A percentile compares a stretch with the other conserved stretches of the same genome.
Evolutionary conservation across 1,140 invertebrate genomes (phyloP).

Genomic region (Penaeus vannamei): DNA sequence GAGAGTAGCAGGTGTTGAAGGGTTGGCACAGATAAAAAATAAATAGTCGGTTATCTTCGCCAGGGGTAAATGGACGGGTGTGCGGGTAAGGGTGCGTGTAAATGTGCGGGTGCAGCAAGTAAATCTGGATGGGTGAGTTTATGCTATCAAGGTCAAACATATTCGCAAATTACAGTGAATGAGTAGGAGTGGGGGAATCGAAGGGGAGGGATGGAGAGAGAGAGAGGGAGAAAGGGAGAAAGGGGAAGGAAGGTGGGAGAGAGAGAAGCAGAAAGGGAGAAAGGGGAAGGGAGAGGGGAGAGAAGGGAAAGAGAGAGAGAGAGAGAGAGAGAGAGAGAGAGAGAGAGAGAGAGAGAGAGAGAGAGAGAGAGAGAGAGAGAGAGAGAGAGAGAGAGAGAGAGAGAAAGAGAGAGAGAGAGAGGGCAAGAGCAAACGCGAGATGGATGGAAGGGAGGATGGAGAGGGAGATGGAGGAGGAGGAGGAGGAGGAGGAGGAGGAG

Average conservation of each 20-base stretch:
- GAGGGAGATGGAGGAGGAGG: background rate
- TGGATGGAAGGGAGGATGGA: background rate
- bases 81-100: too few species aligned
- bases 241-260: too few species aligned
- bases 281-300: background rate
- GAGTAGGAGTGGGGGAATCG: slow-evolving; percentile 94
- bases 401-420: slow-evolving; percentile 80
- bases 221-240: background rate
- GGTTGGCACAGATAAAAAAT: too few species aligned
- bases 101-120: too few species aligned
- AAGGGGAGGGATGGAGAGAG: slow-evolving; percentile 90
- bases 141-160: too few species aligned
- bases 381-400: background rate
- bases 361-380: background rate
- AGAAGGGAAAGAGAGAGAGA: slow-evolving; percentile 79
- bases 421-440: background rate
- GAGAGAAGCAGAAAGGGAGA: background rate
- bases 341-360: slow-evolving; percentile 7
- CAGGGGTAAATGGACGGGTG: too few species aligned
- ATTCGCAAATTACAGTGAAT: too few species aligned
- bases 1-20: background rate
- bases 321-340: background rate
- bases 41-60: too few species aligned
- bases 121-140: too few species aligned
- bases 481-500: slow-evolving; percentile 71